Conservation (phyloP, 2,797 vertebrate species). For the Sus cebifrons region DNA sequence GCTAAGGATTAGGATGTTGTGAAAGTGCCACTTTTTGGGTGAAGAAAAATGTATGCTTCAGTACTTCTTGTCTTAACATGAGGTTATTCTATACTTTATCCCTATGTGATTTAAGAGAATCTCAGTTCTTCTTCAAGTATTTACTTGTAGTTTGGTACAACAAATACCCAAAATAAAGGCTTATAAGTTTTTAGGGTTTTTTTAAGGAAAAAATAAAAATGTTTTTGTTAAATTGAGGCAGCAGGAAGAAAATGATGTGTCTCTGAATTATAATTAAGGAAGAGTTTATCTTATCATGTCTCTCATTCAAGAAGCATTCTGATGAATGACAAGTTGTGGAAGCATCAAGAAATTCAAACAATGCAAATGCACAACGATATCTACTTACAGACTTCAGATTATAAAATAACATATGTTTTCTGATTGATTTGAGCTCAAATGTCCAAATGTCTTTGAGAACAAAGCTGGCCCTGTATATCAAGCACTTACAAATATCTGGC, state of each 20-base stretch:
- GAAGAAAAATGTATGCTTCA: not conserved
- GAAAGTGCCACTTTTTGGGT: not conserved
- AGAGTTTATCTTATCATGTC: not conserved
- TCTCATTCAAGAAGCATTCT: not conserved
- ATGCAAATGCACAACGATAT: not conserved
- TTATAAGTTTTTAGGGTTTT: not conserved
- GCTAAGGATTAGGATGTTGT: not conserved
- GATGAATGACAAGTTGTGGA: not conserved
- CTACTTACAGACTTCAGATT: not conserved
- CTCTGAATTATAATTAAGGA: conserved; percentile 46
- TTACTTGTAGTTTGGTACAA: conserved; percentile 63
- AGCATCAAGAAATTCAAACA: not conserved
- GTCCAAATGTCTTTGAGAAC: not conserved
- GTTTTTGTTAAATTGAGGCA: conserved; percentile 29
- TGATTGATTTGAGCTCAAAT: not conserved
- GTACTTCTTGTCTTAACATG: conserved; percentile 28
- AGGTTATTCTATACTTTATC: conserved; percentile 50
- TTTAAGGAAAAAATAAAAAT: not conserved
- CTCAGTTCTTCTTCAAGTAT: conserved; percentile 23
- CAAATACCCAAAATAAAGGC: conserved; percentile 39
- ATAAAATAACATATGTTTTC: not conserved
- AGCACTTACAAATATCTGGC: conserved; percentile 27
- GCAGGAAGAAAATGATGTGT: not conserved
- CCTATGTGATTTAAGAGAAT: conserved; percentile 42
- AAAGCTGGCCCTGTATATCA: not conserved